A percentile compares a stretch with the other conserved stretches of the same genome.
These are phyloP conservation scores for Hylaea fasciaria DNA, from an alignment of 2,888 invertebrate genomes.

Conservation along the genomic window DNA sequence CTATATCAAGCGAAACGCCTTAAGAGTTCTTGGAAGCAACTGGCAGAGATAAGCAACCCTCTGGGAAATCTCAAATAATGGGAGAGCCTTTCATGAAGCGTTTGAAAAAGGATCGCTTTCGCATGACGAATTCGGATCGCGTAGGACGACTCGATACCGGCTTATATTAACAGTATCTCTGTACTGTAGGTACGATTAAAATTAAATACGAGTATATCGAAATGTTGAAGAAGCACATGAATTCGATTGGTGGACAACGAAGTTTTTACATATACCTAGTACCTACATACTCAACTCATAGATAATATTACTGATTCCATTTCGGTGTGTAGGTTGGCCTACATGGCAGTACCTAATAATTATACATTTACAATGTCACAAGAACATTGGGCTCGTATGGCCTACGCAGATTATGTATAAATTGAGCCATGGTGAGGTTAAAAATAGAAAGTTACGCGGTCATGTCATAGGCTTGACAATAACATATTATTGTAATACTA, in stretches of 20 bases:
- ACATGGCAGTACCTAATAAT: not conserved
- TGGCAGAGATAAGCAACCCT: slow-evolving; percentile 1
- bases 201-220: not conserved
- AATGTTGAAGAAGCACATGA: not conserved
- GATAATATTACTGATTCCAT: no score
- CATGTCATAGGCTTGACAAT: slow-evolving; percentile 4
- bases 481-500: not conserved
- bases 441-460: slow-evolving; percentile 17
- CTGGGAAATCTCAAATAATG: slow-evolving; percentile 51
- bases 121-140: slow-evolving; percentile 43
- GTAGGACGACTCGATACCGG: slow-evolving; percentile 8
- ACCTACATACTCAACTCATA: no score
- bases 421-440: slow-evolving; percentile 17
- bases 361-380: slow-evolving; percentile 11
- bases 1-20: not conserved
- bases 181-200: not conserved
- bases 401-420: slow-evolving; percentile 9
- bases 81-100: slow-evolving; percentile 39
- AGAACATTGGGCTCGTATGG: not conserved
- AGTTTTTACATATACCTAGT: no score
- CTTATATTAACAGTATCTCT: no score
- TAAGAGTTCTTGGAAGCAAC: slow-evolving; percentile 36
- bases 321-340: not conserved
- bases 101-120: slow-evolving; percentile 47
- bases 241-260: no score